A percentile compares a stretch with the other conserved stretches of the same genome.
Evolutionary conservation across 2,113 vertebrate species (phyloP).

Genomic region (Brienomyrus brachyistius): DNA sequence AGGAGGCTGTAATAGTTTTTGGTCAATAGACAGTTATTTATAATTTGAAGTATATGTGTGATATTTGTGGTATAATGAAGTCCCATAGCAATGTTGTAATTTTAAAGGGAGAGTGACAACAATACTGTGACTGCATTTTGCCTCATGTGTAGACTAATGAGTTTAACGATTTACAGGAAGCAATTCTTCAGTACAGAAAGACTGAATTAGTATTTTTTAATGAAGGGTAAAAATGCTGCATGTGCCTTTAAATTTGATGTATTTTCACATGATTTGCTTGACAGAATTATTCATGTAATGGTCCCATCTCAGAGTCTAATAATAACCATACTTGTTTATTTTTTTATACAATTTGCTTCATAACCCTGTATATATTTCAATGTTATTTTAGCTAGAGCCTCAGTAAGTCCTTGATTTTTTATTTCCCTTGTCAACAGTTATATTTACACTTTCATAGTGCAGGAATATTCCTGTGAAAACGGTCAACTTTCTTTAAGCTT

Average conservation of each 20-base stretch:
- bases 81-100: neutral
- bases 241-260: neutral
- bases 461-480: neutral
- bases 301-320: neutral
- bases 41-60: neutral
- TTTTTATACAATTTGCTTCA: neutral
- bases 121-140: neutral
- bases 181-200: neutral
- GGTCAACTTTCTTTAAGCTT: neutral
- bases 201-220: neutral
- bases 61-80: too few relatives aligned
- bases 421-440: neutral
- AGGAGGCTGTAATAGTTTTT: neutral
- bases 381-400: neutral
- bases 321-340: neutral
- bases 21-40: neutral
- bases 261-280: neutral
- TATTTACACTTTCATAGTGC: neutral
- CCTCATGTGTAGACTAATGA: neutral
- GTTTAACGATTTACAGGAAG: neutral
- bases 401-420: neutral
- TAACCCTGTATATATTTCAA: neutral
- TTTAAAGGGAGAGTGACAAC: neutral
- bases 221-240: neutral
- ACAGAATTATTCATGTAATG: neutral